phyloP scores from a whole-genome alignment of 92 coral and sea anemone genomes.

The Paramuricea clavata region DNA sequence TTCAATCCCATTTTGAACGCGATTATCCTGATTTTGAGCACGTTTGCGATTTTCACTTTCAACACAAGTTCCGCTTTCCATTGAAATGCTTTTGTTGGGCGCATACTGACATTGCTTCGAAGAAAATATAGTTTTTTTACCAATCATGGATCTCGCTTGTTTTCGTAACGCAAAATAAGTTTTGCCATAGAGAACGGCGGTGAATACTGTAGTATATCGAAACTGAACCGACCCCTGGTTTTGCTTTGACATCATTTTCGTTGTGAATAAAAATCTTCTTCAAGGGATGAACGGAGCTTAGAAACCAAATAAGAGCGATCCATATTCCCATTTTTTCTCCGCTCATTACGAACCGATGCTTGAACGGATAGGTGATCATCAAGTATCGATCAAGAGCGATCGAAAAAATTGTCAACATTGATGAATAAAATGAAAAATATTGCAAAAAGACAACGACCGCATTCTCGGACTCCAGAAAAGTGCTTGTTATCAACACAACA shows the following conservation, averaged over 20 bases:
- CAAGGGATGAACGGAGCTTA: too few species aligned
- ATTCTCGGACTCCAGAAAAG: not conserved
- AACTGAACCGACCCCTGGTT: too few species aligned
- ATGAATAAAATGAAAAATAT: not conserved
- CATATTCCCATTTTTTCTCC: not conserved
- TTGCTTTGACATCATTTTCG: not conserved
- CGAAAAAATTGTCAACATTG: not conserved
- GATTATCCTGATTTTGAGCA: not conserved
- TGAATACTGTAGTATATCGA: too few species aligned
- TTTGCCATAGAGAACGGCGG: too few species aligned
- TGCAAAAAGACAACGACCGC: not conserved
- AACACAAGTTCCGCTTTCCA: not conserved
- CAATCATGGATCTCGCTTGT: too few species aligned
- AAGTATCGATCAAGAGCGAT: not conserved
- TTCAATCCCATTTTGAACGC: too few species aligned
- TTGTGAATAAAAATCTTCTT: not conserved
- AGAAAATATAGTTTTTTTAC: not conserved
- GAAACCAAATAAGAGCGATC: too few species aligned
- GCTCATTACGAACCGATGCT: too few species aligned
- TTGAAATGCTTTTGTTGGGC: not conserved
- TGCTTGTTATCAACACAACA: not conserved
- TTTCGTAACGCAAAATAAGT: too few species aligned
- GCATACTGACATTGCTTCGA: not conserved
- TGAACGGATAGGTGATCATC: not conserved
- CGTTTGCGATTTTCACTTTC: too few species aligned